Evolutionary conservation across 2,888 invertebrate species (phyloP).

Genomic region (Cephus pulcher): DNA sequence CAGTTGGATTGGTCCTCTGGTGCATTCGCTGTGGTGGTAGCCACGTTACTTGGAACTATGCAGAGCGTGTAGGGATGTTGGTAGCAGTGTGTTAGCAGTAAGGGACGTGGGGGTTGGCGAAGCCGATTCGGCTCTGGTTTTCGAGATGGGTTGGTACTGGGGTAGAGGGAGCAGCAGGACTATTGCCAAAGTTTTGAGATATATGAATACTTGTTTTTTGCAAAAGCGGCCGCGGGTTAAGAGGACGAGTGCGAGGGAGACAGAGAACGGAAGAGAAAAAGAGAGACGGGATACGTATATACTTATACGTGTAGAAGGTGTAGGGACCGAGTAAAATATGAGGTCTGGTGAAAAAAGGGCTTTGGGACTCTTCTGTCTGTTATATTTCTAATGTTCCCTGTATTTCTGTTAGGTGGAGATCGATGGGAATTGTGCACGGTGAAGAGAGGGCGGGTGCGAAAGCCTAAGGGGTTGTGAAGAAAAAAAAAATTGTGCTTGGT

Average conservation of each 20-base stretch:
- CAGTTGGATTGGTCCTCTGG: not conserved
- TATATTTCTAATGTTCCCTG: not conserved
- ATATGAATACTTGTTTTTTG: constrained; percentile 56
- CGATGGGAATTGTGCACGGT: not conserved
- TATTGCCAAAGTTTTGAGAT: constrained; percentile 56
- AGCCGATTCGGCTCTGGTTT: not conserved
- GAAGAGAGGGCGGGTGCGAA: not conserved
- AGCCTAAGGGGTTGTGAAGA: not conserved
- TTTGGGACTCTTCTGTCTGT: not conserved
- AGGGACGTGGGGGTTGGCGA: not conserved
- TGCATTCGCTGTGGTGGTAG: not conserved
- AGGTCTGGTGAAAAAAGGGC: not conserved
- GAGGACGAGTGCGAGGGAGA: not conserved
- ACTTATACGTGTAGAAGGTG: not conserved
- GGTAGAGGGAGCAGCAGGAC: constrained; percentile 23
- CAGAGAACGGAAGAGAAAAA: not conserved
- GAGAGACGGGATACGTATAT: constrained; percentile 13
- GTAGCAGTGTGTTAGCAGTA: not conserved
- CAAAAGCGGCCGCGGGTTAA: constrained; percentile 26
- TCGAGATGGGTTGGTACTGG: not conserved
- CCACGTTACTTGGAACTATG: not conserved
- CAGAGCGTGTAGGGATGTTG: not conserved
- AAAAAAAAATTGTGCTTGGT: not conserved
- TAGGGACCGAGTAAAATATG: not conserved
- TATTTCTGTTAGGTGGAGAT: not conserved